Base-by-base conservation (phyloP, 2,797 vertebrate genomes). In the Macroramphosus scolopax region DNA sequence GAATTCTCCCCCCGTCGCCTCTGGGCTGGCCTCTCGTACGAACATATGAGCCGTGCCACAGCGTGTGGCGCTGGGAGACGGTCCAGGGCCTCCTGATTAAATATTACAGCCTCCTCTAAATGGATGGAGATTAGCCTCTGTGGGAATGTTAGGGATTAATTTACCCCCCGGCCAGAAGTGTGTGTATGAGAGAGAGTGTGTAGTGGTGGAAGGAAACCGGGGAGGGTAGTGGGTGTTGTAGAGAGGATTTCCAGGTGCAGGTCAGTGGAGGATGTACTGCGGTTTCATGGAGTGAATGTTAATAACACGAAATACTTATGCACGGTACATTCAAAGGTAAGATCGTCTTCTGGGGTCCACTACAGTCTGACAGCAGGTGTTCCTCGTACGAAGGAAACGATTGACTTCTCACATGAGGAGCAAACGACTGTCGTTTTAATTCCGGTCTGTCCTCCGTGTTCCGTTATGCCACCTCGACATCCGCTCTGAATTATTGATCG, bases 111-210 rank as follows among this genome's bases (percentile, higher is more conserved):
- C n/a, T n/a, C 69, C 75, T 79, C 79, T 89, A 89, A 90, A 89
- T 90, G 89, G 84, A 88, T 85, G 81, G 80, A 89, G 86, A 90
- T 91, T 89, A 89, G 87, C 78, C 85, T 88, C 87, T 85, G 85
- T 88, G 88, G 87, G 84, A 88, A 88, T 90, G 87, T 86, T 76
- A 51, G 69, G 77, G 62, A 78, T 89, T 90, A 88, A 90, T 90
- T 87, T 72, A 73, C 75, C 89, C 85, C 60, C 46, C 47, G 78
- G 88, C 80, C 68, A 84, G 34, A 58, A 64, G 60, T 65, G 72
- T 60, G 54, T 50, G 49, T 17, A 42, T 52, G 39, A 26, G 10
- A 25, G 9, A 3, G 12, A 45, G 2, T 65, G 45, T 56, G 49
- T 55, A 17, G 14, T 28, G 40, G 39, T 44, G 49, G 43, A 55